Evolutionary conservation across 2,888 invertebrate species (phyloP), one percentile per base, ranked within the genome.

Genomic region (Anarsia innoxiella): DNA sequence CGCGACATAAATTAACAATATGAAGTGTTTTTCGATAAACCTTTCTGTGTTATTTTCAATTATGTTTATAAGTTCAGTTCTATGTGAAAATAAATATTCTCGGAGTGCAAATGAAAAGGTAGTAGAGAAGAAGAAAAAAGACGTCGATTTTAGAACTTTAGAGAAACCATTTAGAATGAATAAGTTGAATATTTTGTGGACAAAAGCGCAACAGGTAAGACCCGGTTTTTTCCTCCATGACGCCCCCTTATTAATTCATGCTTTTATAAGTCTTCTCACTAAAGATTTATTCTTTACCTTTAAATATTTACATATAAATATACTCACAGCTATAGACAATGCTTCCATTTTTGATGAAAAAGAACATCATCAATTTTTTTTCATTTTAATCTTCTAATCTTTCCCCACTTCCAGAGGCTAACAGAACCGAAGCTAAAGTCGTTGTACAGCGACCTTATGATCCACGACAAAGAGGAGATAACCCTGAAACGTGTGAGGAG

Each of bases 401-500:
- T n/a, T n/a, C n/a, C n/a, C n/a, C n/a, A n/a, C n/a, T 66, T 71
- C 6, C 60, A 95, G 96, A 88, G 93, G 42, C 68, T 97, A 26
- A 91, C 94, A 2, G 93, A 94, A 59, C 88, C 91, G 0, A 95
- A 95, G 69, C 73, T 97, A 15, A 93, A 93, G 58, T 94, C 94
- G 0, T 66, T 97, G 12, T 95, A 93, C 63, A 93, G 93, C 62
- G 97, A 97, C 59, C 77, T 97, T 3, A 94, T 93, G 82, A 88
- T 96, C 28, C 97, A 97, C 44, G 97, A 97, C 60, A 96, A 96
- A 79, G 93, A 95, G 69, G 96, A 97, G 80, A 84, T 96, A 23
- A 89, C 91, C 0, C 89, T 90, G 68, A 97, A 97, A 68, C 90
- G 92, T 59, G 69, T 92, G 2, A 93, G 91, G 61, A 87, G 91